Evolutionary conservation across 2,113 vertebrate species (phyloP).

Genomic region (Pholis gunnellus): DNA sequence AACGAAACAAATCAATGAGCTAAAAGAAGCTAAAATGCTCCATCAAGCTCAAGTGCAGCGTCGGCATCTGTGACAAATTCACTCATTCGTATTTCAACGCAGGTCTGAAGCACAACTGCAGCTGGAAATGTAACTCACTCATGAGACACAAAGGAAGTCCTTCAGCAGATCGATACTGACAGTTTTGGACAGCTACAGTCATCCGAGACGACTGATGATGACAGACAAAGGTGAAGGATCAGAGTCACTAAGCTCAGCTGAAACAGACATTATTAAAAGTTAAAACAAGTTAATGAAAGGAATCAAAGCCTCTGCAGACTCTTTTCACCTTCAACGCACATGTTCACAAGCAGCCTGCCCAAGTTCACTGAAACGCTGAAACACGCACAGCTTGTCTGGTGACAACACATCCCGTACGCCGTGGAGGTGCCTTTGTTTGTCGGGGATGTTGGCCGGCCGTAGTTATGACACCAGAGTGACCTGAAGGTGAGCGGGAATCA

Average conservation of each 20-base stretch:
- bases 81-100: slow-evolving; percentile 10
- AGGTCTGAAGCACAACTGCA: slow-evolving; percentile 31
- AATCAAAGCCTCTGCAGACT: background rate
- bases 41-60: too few species aligned
- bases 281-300: slow-evolving; percentile 11
- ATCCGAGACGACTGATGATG: slow-evolving; percentile 25
- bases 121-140: slow-evolving; percentile 18
- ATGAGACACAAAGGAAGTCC: slow-evolving; percentile 4
- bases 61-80: slow-evolving; percentile 7
- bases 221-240: slow-evolving; percentile 5
- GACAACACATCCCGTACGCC: slow-evolving; percentile 42
- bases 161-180: slow-evolving; percentile 27
- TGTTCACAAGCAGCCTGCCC: background rate
- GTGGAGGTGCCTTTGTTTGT: slow-evolving; percentile 67
- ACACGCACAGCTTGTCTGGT: slow-evolving; percentile 52
- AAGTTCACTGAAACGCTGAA: slow-evolving; percentile 27
- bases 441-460: slow-evolving; percentile 31
- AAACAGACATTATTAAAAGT: slow-evolving; percentile 6
- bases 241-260: background rate
- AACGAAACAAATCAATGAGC: too few species aligned
- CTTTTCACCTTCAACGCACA: slow-evolving; percentile 43
- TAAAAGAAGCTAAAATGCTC: too few species aligned
- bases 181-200: slow-evolving; percentile 17
- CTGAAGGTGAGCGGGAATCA: slow-evolving; percentile 19
- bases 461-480: slow-evolving; percentile 37